phyloP scores from a whole-genome alignment of 2,797 vertebrate species.

The Telmatherina bonti region DNA sequence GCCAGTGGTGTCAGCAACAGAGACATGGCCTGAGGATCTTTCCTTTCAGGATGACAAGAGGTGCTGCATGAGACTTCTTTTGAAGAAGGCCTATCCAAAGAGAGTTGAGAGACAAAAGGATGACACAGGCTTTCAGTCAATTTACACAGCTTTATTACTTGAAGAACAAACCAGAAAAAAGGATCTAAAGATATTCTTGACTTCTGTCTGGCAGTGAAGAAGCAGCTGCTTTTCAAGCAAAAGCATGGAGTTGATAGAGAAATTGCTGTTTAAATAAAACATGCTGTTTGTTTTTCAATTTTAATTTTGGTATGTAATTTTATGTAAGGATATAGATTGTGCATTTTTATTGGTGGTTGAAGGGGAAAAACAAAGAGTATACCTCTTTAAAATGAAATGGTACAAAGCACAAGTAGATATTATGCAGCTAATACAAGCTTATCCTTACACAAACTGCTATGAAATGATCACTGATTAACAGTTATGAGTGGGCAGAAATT shows the following conservation, averaged over 20 bases:
- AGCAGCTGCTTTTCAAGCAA: constrained; percentile 10
- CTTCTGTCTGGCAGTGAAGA: constrained; percentile 19
- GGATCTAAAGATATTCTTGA: constrained; percentile 17
- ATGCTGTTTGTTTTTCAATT: background rate
- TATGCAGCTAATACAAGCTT: no score
- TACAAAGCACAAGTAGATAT: no score
- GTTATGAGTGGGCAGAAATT: background rate
- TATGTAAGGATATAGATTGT: background rate
- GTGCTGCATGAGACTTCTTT: constrained; percentile 56
- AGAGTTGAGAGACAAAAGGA: constrained; percentile 55
- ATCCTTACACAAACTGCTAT: background rate
- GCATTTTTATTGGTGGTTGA: no score
- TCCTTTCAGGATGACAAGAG: constrained; percentile 62
- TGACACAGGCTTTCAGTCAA: constrained; percentile 37
- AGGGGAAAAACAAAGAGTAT: no score
- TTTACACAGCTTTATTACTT: constrained; percentile 11
- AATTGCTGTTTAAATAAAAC: constrained; percentile 8
- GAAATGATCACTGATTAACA: background rate
- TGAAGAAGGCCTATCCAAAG: constrained; percentile 64
- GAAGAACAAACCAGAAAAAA: constrained; percentile 35
- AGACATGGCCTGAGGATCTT: constrained; percentile 65
- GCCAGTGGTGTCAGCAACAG: constrained; percentile 59
- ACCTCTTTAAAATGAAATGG: no score
- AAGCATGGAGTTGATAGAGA: background rate
- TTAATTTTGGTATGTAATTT: background rate